Evolutionary conservation across 2,888 invertebrate genomes (phyloP).

Genomic region (Sussaba pulchella): DNA sequence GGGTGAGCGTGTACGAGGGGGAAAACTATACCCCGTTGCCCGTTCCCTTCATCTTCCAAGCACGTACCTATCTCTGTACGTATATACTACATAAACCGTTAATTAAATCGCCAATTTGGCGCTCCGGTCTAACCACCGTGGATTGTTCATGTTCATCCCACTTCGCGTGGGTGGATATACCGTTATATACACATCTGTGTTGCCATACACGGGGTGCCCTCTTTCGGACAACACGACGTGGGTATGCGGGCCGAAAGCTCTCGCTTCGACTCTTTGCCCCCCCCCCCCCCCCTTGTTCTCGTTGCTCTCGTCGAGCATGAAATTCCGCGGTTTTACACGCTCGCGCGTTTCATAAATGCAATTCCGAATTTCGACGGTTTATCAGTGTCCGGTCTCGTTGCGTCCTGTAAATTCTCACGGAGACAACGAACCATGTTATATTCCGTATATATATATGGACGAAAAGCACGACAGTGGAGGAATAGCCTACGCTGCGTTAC

Average conservation of each 20-base stretch:
- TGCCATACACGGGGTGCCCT: constrained; percentile 7
- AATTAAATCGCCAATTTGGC: constrained; percentile 70
- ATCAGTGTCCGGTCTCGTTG: constrained; percentile 61
- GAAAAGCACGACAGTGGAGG: too few relatives aligned
- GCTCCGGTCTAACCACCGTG: constrained; percentile 64
- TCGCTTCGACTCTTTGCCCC: constrained; percentile 31
- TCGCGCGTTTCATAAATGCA: constrained; percentile 58
- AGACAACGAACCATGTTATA: constrained; percentile 21
- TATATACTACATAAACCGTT: constrained; percentile 56
- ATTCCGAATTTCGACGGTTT: constrained; percentile 52
- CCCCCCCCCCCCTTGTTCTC: too few relatives aligned
- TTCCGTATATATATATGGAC: too few relatives aligned
- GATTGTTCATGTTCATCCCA: constrained; percentile 62
- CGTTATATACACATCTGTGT: constrained; percentile 18
- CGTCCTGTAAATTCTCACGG: constrained; percentile 43
- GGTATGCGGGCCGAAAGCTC: constrained; percentile 46
- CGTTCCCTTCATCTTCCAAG: constrained; percentile 54
- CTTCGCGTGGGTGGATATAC: constrained; percentile 26
- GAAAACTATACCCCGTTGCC: constrained; percentile 26
- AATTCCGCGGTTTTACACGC: constrained; percentile 59
- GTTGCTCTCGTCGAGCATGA: constrained; percentile 56
- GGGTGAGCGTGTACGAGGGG: constrained; percentile 28
- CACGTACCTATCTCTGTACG: constrained; percentile 15
- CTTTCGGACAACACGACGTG: not conserved
- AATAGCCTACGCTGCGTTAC: too few relatives aligned